A percentile compares a stretch with the other conserved stretches of the same genome.
These are phyloP conservation scores for Clarias macrocephalus DNA, from an alignment of 2,113 vertebrate genomes.

Conservation along the genomic window DNA sequence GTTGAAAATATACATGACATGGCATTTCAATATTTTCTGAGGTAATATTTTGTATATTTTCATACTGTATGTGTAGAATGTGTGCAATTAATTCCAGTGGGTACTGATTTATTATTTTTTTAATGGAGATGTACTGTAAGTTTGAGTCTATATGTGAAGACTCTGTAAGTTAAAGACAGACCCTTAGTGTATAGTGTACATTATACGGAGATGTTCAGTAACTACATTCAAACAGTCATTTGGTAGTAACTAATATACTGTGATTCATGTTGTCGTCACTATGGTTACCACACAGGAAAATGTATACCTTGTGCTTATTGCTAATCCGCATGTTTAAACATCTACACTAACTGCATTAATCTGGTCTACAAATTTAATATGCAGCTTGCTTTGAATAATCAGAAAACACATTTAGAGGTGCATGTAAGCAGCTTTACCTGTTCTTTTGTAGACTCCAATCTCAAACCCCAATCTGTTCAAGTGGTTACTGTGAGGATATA, in stretches of 20 bases:
- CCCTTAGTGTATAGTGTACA: background rate
- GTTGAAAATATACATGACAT: background rate
- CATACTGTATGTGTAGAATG: background rate
- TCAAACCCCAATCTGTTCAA: background rate
- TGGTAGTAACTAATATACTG: background rate
- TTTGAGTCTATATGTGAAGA: background rate
- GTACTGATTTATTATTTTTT: too few relatives aligned
- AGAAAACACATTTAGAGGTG: background rate
- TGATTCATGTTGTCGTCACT: background rate
- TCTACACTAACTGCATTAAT: background rate
- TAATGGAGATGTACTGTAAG: background rate
- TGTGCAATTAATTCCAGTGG: background rate
- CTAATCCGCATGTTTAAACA: background rate
- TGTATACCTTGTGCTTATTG: background rate
- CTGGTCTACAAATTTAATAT: background rate
- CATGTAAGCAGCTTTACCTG: background rate
- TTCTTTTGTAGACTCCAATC: background rate
- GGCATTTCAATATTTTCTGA: too few relatives aligned
- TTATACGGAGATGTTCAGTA: too few relatives aligned
- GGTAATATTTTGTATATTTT: background rate
- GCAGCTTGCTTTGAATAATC: background rate
- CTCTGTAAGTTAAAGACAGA: background rate
- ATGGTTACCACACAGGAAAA: background rate
- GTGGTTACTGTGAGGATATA: conserved; percentile 3
- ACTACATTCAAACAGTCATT: background rate